phyloP scores from a whole-genome alignment of 37 sponge, comb jelly and placozoan genomes.

The Chondrilla cf. caribensis region DNA sequence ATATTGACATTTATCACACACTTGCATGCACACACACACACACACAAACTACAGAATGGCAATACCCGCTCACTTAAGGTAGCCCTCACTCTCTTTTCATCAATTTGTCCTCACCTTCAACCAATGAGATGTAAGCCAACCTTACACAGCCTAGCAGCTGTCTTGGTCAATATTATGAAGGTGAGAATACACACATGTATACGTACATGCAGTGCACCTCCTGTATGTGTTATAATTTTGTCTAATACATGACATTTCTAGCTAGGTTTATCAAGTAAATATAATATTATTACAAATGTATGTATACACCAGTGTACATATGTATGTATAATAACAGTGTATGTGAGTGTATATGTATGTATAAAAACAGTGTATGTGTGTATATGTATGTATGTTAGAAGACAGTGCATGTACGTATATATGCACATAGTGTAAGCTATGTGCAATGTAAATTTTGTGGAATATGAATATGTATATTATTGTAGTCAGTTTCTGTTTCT shows the following conservation, averaged over 20 bases:
- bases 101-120: conserved; percentile 20
- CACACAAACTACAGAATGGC: not conserved
- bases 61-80: conserved; percentile 14
- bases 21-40: not conserved
- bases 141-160: conserved; percentile 10
- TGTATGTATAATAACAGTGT: too few species aligned
- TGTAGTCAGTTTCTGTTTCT: conserved; percentile 7
- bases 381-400: not conserved
- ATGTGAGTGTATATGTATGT: too few species aligned
- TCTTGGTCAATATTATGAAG: conserved; percentile 19
- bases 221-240: too few species aligned
- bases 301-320: too few species aligned
- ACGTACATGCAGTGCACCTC: too few species aligned
- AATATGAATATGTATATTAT: too few species aligned
- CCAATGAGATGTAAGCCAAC: conserved; percentile 13
- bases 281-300: too few species aligned
- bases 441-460: too few species aligned
- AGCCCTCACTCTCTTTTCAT: conserved; percentile 10
- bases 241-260: too few species aligned
- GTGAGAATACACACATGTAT: not conserved
- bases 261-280: too few species aligned
- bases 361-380: not conserved
- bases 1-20: too few species aligned
- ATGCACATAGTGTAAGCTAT: not conserved
- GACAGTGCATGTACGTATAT: conserved; percentile 1